Conservation (phyloP, 2,888 invertebrate genomes). For the Oscheius myriophilus region DNA sequence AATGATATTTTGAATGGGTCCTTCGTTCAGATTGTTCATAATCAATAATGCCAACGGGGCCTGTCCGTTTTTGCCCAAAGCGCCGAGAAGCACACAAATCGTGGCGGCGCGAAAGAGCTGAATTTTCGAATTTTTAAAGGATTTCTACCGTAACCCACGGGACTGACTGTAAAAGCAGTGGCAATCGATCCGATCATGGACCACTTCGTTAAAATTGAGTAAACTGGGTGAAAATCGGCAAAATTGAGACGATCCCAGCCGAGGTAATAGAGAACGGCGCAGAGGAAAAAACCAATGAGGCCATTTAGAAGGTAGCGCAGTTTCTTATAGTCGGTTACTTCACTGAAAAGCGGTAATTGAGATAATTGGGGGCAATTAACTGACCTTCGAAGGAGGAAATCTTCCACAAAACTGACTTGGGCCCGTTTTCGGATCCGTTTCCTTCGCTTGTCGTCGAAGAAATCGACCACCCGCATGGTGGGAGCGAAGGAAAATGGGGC, state of each 20-base stretch:
- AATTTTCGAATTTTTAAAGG: conserved; percentile 5
- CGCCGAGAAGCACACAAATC: conserved; percentile 60
- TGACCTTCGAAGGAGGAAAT: conserved; percentile 42
- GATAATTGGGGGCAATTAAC: too few species aligned
- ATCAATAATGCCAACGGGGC: conserved; percentile 56
- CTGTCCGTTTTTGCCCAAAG: conserved; percentile 61
- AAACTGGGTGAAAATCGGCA: conserved; percentile 53
- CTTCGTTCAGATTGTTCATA: conserved; percentile 53
- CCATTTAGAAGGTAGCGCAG: conserved; percentile 58
- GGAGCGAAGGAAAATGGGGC: too few species aligned
- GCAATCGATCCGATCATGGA: conserved; percentile 52
- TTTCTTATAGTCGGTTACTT: conserved; percentile 53
- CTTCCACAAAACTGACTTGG: conserved; percentile 37
- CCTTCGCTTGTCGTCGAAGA: conserved; percentile 43
- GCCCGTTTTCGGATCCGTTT: conserved; percentile 33
- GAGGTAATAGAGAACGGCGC: conserved; percentile 53
- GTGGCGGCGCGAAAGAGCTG: conserved; percentile 63
- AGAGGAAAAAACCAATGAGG: conserved; percentile 55
- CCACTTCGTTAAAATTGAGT: conserved; percentile 48
- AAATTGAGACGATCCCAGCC: conserved; percentile 66
- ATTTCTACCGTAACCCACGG: conserved; percentile 41
- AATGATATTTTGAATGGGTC: conserved; percentile 61
- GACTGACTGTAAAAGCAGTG: conserved; percentile 55
- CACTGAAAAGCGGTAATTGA: conserved; percentile 44
- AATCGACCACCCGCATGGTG: conserved; percentile 8